A percentile compares a stretch with the other conserved stretches of the same genome.
Conservation (phyloP, 2,888 invertebrate species). For the Hermaeophaga mercurialis region DNA sequence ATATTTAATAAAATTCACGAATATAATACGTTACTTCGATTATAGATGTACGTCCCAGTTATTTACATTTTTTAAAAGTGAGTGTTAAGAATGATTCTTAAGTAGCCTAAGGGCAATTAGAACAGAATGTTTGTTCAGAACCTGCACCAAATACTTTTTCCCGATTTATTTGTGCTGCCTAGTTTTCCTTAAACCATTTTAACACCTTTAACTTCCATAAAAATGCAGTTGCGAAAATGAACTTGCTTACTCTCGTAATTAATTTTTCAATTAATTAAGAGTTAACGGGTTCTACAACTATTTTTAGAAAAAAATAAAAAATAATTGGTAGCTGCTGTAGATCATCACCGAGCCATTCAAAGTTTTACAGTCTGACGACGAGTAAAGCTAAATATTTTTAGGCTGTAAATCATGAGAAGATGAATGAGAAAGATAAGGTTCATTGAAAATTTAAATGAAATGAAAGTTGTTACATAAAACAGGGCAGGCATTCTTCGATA, state of each 20-base stretch:
- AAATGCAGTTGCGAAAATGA: too few species aligned
- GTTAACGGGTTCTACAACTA: not conserved
- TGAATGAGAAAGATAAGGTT: not conserved
- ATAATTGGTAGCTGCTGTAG: not conserved
- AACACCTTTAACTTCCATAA: too few species aligned
- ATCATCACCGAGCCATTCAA: not conserved
- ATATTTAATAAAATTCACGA: too few species aligned
- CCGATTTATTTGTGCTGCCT: too few species aligned
- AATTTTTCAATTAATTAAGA: not conserved
- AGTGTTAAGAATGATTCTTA: too few species aligned
- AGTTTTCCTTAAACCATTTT: too few species aligned
- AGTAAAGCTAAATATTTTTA: not conserved
- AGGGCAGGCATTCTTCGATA: not conserved
- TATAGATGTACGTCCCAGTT: too few species aligned
- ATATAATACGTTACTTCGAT: too few species aligned
- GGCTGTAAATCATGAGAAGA: not conserved
- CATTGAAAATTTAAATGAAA: not conserved
- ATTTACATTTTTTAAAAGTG: too few species aligned
- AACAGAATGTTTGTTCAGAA: too few species aligned
- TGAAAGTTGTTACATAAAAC: not conserved
- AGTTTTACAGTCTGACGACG: not conserved
- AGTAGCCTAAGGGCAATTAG: too few species aligned
- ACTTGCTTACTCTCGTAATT: not conserved
- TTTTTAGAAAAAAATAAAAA: not conserved
- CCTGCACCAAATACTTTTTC: too few species aligned